Evolutionary conservation across 2,113 vertebrate species (phyloP), one percentile per base, ranked within the genome.

Genomic region (Scomber colias): DNA sequence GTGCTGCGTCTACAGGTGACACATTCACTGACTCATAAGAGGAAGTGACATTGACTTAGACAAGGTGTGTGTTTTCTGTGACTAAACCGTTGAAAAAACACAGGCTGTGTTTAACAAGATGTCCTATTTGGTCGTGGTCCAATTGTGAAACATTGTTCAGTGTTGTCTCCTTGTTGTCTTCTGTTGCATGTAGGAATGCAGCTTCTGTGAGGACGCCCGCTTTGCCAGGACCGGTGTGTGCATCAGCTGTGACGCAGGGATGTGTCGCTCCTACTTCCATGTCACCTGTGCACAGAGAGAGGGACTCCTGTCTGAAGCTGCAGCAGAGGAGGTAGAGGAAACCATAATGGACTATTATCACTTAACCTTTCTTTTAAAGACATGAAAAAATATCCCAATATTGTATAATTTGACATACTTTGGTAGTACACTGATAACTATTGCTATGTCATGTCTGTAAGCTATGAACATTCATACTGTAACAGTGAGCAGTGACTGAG

Each of bases 181-280:
- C 21, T 70, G n/a, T 77, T 71, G 3, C 1, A 12, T 84, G 3
- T 62, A 99, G 98, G 98, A 99, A 75, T 99, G 98, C 93, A 99
- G 97, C 81, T 97, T 99, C 78, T 99, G 98, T 17, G 98, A 99
- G 93, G 98, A 99, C 50, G 82, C 96, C 60, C 98, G 97, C 54
- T 99, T 99, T 90, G 97, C 98, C 82, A 95, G 98, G 71, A 99
- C 98, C 3, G 98, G 98, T 2, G 98, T 99, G 13, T 99, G 98
- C 82, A 99, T 99, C 87, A 99, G 98, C 89, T 99, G 98, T 84
- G 98, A 99, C 78, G 98, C 98, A 40, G 98, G 98, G 16, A 99
- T 99, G 98, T 99, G 98, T 85, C 96, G 98, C 65, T 97, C 98
- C 50, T 99, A 97, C 92, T 99, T 99, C 87, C 98, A 99, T 0